Base-by-base conservation (phyloP, 2,888 invertebrate genomes). In the Iphiclides podalirius region DNA sequence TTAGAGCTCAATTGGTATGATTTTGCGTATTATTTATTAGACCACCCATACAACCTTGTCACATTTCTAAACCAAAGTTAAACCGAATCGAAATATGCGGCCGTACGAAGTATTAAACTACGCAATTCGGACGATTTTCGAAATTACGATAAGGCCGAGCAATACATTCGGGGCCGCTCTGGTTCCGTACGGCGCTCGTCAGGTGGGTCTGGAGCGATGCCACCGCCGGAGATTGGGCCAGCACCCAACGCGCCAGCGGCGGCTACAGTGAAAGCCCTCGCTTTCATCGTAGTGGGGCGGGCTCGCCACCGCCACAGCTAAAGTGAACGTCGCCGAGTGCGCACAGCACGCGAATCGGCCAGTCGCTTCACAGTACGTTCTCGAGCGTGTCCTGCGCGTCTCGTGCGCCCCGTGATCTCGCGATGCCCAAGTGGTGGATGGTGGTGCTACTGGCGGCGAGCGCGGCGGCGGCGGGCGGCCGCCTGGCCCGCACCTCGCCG, bases 201-300 rank as follows among this genome's bases (percentile, higher is more conserved):
- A 41, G 36, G 41, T 36, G 40, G 7, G 35, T 41, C 35, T 36
- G 47, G 14, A 28, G 12, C 28, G 14, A 28, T 7, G 40, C n/a
- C n/a, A n/a, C n/a, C n/a, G n/a, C n/a, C n/a, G n/a, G n/a, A n/a
- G n/a, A n/a, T n/a, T n/a, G n/a, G n/a, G n/a, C n/a, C n/a, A 20
- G 20, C 20, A 6, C 20, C 20, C 20, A 20, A 4, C 3, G 20
- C 20, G 4, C 4, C 6, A 20, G 20, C 3, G 20, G 20, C 4
- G 20, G 20, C 3, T 6, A 6, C 20, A 79, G 84, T 84, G 85
- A 84, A 86, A 86, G 86, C 83, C 79, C 66, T 65, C 72, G 76
- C 85, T 86, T 86, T 85, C 85, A 82, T 85, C 73, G 70, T 69
- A 72, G 84, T 78, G 84, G 84, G 82, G 82, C 76, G 67, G 52